phyloP scores from a whole-genome alignment of 2,113 vertebrate species.

The Xenus cinereus region DNA sequence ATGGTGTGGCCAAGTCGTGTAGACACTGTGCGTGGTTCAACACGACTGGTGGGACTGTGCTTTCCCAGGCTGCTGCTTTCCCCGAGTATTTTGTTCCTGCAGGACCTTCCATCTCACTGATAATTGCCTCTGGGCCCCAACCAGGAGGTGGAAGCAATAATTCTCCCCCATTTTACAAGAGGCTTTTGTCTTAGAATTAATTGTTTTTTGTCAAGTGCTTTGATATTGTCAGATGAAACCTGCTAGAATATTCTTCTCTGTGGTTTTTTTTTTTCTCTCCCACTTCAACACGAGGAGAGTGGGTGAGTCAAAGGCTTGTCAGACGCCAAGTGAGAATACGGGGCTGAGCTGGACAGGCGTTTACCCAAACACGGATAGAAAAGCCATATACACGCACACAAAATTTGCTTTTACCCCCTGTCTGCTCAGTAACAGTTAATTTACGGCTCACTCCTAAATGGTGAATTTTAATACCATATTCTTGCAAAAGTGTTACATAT shows the following conservation, averaged over 20 bases:
- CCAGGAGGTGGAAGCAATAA: not conserved
- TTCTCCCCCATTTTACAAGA: not conserved
- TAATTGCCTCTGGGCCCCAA: not conserved
- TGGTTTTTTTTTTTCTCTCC: not conserved
- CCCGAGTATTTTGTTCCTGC: not conserved
- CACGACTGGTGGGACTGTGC: not conserved
- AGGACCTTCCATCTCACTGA: not conserved
- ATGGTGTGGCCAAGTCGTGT: fast-evolving
- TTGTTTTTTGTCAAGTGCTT: not conserved
- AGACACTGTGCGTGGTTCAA: not conserved
- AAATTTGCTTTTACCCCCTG: not conserved
- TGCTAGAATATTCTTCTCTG: not conserved
- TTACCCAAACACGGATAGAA: not conserved
- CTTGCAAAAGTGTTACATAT: not conserved
- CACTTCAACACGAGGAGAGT: not conserved
- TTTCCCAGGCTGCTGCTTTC: not conserved
- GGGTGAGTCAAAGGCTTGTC: not conserved
- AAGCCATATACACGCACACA: not conserved
- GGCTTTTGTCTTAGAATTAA: not conserved
- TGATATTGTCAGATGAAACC: not conserved
- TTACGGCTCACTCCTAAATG: constrained; percentile 21
- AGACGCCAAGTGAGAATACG: not conserved
- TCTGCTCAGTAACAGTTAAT: constrained; percentile 11
- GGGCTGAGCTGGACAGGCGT: not conserved
- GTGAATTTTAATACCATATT: constrained; percentile 23